Evolutionary conservation across 1,140 invertebrate genomes (phyloP), one percentile per base, ranked within the genome.

Genomic region (Aphaenogaster rudis): DNA sequence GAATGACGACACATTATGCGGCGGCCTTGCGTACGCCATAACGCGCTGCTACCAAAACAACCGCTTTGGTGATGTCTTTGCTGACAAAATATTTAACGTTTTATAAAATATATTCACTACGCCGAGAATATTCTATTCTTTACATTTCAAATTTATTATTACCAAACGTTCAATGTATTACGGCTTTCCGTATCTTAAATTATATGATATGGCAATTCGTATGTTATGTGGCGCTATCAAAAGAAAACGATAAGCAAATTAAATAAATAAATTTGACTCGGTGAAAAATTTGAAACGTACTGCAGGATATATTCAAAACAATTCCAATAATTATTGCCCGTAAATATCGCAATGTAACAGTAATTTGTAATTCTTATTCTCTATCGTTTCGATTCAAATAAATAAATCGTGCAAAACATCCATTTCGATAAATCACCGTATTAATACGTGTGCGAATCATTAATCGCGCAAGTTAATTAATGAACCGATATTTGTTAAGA

Each of bases 91-190:
- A 45, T 69, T 69, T 15, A 39, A 69, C n/a, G 5, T 45, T 67
- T 45, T 48, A 15, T 28, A 48, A 69, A 48, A 48, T 48, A 69
- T 6, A 15, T 66, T 36, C 15, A 17, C 28, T 28, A 28, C 63
- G 63, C 15, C 7, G 42, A 45, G 28, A 17, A 66, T 66, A 15
- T 21, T 36, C 2, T 15, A 72, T 54, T 54, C 8, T 36, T 36
- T 54, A n/a, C 4, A 21, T 54, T n/a, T 15, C 28, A 72, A 72
- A 69, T 69, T 11, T 48, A 39, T 54, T 72, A 71, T 71, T 50
- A n/a, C 6, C 28, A 33, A 54, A n/a, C 3, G 3, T 2, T 72
- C 9, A 33, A 72, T 52, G 36, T 2, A 50, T 50, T 63, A 33
- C 15, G 13, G 48, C 28, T 72, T 54, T 1, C 8, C 28, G 3